phyloP scores from a whole-genome alignment of 2,888 invertebrate species.

The Bugulina stolonifera region DNA sequence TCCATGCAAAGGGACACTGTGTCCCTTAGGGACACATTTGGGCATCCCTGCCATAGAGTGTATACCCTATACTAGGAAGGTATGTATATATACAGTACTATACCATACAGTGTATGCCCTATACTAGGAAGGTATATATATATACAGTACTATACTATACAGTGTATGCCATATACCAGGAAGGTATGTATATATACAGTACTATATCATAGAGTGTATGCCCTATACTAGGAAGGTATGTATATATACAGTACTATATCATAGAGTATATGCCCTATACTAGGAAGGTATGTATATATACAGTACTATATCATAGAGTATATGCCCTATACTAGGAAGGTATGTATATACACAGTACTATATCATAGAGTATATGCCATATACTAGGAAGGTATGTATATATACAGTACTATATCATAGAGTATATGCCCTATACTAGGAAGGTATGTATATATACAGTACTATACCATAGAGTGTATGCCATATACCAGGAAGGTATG shows the following conservation, averaged over 20 bases:
- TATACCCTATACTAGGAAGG: conserved; percentile 5
- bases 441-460: conserved; percentile 9
- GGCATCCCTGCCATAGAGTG: conserved; percentile 13
- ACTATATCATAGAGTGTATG: conserved; percentile 24
- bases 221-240: conserved; percentile 1
- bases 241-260: conserved; percentile 14
- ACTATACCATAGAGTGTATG: conserved; percentile 23
- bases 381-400: background rate
- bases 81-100: conserved; percentile 9
- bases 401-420: conserved; percentile 21
- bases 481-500: background rate
- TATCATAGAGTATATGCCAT: conserved; percentile 18
- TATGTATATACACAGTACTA: conserved; percentile 13
- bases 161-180: conserved; percentile 3
- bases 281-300: background rate
- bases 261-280: conserved; percentile 15
- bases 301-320: conserved; percentile 23
- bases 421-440: conserved; percentile 1
- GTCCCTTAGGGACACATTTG: no score
- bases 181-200: conserved; percentile 9
- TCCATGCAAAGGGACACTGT: no score
- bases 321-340: conserved; percentile 10
- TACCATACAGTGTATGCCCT: conserved; percentile 16
- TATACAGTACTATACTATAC: conserved; percentile 15
- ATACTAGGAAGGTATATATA: background rate